Base-by-base conservation (phyloP, 2,797 vertebrate genomes). In the Setipinna tenuifilis region DNA sequence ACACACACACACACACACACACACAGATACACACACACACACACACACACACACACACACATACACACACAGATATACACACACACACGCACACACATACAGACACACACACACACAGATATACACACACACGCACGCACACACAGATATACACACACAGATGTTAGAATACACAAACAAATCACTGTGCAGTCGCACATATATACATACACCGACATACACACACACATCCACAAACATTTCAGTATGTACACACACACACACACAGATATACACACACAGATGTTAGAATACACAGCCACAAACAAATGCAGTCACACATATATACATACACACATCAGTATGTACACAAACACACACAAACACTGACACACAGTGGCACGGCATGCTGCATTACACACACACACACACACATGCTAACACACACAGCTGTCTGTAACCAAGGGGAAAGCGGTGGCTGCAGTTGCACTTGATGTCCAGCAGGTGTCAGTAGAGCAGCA, bases 401-500 rank as follows among this genome's bases (percentile, higher is more conserved):
- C 50, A 54, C 46, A 48, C 46, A 48, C 46, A 48, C 2, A 54
- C 50, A 35, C 11, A 87, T 35, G 48, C 46, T 6, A 3, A 75
- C 4, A 71, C 83, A 54, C 85, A 54, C 19, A 23, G 19, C 35
- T 41, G 35, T 41, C 31, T 54, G 11, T 54, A 21, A 23, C 50
- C 17, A 65, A 41, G 46, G 14, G 16, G 41, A 44, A 84, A 85
- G 4, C 6, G 31, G 10, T 58, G 35, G 17, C 31, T 90, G 90
- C 87, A 86, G 85, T 90, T 75, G 48, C 78, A 28, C 84, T 28
- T 6, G 2, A 81, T 71, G 87, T 62, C 92, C 95, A 93, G 93
- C 89, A 92, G 94, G 88, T 92, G 93, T 90, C 92, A 91, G 86
- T 89, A 41, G 68, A 75, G 68, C 19, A 3, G 14, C 14, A 19